Conservation (phyloP, 2,113 vertebrate species). For the Colius striatus region DNA sequence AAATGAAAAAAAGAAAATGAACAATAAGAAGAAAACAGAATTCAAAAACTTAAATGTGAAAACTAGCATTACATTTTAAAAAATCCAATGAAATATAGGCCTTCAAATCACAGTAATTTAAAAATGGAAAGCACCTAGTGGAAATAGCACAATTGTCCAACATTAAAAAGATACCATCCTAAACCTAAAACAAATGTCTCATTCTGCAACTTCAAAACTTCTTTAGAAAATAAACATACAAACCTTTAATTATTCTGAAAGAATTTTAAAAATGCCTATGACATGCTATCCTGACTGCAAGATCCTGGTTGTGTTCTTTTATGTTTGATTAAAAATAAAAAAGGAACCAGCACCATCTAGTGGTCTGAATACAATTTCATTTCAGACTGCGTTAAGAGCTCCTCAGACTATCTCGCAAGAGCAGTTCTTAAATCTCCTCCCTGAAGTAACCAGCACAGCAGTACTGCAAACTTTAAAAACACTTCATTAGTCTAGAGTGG, state of each 20-base stretch:
- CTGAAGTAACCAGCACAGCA: background rate
- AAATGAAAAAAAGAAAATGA: background rate
- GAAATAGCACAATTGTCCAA: background rate
- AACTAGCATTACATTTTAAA: background rate
- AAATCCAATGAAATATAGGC: background rate
- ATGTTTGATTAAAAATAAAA: background rate
- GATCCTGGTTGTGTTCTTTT: background rate
- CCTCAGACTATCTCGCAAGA: background rate
- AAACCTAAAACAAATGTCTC: background rate
- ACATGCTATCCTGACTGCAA: background rate
- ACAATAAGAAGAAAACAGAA: background rate
- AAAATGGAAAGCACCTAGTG: background rate
- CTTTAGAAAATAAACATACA: background rate
- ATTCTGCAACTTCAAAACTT: background rate
- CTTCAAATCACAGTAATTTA: background rate
- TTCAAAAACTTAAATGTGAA: background rate
- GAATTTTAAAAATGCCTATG: background rate
- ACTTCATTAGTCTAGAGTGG: background rate
- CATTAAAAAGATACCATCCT: background rate
- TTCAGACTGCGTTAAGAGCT: background rate
- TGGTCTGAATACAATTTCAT: constrained; percentile 1
- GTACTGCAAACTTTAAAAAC: background rate
- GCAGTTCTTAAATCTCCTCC: background rate
- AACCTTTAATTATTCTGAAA: background rate
- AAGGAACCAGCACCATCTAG: constrained; percentile 75